Conservation (phyloP, 2,888 invertebrate genomes). For the Lasioglossum lativentre region DNA sequence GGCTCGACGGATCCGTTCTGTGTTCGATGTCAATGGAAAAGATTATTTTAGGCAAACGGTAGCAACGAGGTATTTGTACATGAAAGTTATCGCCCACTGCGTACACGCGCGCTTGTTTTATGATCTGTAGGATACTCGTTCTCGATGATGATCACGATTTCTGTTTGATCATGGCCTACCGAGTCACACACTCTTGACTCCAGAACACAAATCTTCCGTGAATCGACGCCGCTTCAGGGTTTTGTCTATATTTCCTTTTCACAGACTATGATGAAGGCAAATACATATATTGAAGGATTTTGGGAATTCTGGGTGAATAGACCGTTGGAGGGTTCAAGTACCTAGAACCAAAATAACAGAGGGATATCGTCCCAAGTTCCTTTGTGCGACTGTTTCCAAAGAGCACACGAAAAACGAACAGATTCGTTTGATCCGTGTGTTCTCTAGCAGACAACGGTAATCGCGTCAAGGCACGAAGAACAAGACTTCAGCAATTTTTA, state of each 20-base stretch:
- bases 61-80: not conserved
- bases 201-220: not conserved
- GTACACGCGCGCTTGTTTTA: not conserved
- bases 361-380: not conserved
- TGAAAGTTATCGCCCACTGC: not conserved
- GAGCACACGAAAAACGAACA: not conserved
- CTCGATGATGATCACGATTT: too few relatives aligned
- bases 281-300: too few relatives aligned
- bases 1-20: not conserved
- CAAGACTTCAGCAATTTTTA: not conserved
- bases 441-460: not conserved
- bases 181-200: not conserved
- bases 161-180: not conserved
- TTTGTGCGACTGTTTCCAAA: not conserved
- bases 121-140: not conserved
- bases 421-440: not conserved
- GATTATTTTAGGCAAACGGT: not conserved
- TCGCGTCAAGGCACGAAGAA: not conserved
- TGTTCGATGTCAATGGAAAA: not conserved
- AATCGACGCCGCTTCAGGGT: not conserved
- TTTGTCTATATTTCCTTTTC: not conserved
- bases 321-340: not conserved
- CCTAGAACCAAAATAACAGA: not conserved
- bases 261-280: too few relatives aligned
- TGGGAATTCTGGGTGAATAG: not conserved